These are phyloP conservation scores for Teleiodes luculella DNA, from an alignment of 2,888 invertebrate genomes.

Conservation along the genomic window DNA sequence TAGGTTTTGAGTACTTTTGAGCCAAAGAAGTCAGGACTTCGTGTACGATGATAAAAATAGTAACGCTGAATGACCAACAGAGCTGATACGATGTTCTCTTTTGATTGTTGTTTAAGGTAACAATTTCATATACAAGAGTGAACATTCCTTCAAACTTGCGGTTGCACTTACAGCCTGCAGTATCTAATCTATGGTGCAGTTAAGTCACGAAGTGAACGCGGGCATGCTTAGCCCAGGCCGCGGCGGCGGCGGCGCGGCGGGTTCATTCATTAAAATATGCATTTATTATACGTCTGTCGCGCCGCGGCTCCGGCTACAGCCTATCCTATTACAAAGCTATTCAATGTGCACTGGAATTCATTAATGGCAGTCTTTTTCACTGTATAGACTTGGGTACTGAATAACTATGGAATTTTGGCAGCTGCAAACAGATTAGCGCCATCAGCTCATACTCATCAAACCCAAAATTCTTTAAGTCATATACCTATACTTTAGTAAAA, in stretches of 20 bases:
- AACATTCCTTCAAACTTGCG: too few relatives aligned
- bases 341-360: constrained; percentile 13
- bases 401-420: neutral
- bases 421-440: neutral
- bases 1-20: neutral
- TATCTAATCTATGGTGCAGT: constrained; percentile 47
- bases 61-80: too few relatives aligned
- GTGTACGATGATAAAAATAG: neutral
- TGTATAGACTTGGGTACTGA: neutral
- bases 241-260: constrained; percentile 46
- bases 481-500: too few relatives aligned
- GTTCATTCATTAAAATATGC: constrained; percentile 70
- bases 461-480: too few relatives aligned
- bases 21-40: neutral
- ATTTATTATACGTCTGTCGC: constrained; percentile 49
- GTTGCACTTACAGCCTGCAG: neutral
- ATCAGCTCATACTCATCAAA: too few relatives aligned
- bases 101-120: too few relatives aligned
- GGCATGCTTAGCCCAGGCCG: constrained; percentile 41
- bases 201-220: constrained; percentile 58
- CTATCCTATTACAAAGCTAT: constrained; percentile 20
- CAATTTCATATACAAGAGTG: too few relatives aligned
- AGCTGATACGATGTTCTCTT: too few relatives aligned
- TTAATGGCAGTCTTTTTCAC: constrained; percentile 11
- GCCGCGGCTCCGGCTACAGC: constrained; percentile 22